A percentile compares a stretch with the other conserved stretches of the same genome.
Conservation (phyloP, 2,113 vertebrate species). For the Lepidothrix coronata region DNA sequence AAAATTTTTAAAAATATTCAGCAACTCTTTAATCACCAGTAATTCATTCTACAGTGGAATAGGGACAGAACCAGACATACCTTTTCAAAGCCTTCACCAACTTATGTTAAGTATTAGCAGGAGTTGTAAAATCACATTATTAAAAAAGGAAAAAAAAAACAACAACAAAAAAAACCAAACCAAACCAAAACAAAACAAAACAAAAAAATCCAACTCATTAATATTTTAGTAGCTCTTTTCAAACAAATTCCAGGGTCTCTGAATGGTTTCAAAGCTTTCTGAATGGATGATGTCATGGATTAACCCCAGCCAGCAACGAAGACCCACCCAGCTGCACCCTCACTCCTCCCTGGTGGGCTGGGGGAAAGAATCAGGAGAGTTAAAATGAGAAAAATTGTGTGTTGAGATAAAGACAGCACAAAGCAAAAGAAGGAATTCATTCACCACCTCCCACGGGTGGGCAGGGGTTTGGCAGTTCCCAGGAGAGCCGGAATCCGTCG, state of each 20-base stretch:
- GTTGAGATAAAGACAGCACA: neutral
- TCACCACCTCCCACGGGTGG: no score
- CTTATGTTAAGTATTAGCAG: neutral
- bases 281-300: neutral
- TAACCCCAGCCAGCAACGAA: neutral
- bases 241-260: neutral
- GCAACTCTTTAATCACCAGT: accelerated
- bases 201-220: neutral
- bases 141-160: neutral
- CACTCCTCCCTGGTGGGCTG: neutral
- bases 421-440: neutral
- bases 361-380: neutral
- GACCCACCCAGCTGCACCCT: neutral
- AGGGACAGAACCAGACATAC: neutral
- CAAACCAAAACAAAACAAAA: neutral
- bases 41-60: neutral
- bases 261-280: neutral
- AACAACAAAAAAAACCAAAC: no score
- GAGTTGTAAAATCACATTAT: neutral
- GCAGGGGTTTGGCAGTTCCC: neutral
- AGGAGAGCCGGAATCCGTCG: neutral
- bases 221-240: neutral
- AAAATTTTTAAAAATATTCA: neutral
- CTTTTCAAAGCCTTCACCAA: neutral
- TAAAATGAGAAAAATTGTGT: neutral